Conservation (phyloP, 2,888 invertebrate genomes). For the Amitus sp. region DNA sequence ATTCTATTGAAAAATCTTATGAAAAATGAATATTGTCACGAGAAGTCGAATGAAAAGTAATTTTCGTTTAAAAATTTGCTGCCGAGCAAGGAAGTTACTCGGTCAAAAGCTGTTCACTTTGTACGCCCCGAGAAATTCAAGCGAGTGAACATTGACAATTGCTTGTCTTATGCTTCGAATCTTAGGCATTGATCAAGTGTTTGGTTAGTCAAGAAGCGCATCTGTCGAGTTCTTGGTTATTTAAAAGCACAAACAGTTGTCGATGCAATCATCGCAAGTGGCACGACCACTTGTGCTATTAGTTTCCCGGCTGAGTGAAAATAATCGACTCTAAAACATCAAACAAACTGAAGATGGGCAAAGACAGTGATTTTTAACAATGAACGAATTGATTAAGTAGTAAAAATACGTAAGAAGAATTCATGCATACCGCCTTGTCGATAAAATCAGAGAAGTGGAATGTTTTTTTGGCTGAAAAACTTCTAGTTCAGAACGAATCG, state of each 20-base stretch:
- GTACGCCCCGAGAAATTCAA: slow-evolving; percentile 47
- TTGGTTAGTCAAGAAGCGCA: slow-evolving; percentile 15
- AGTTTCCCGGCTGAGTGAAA: not conserved
- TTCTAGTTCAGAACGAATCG: too few species aligned
- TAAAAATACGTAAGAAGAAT: too few species aligned
- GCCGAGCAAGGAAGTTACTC: slow-evolving; percentile 36
- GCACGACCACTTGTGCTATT: not conserved
- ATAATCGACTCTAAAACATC: not conserved
- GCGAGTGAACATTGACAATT: slow-evolving; percentile 48
- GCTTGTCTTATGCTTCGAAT: slow-evolving; percentile 45
- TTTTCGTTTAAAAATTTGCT: slow-evolving; percentile 43
- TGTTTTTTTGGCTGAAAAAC: too few species aligned
- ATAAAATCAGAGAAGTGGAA: too few species aligned
- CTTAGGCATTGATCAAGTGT: slow-evolving; percentile 24
- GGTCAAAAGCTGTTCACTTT: slow-evolving; percentile 36
- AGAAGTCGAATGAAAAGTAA: slow-evolving; percentile 43
- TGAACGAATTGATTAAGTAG: too few species aligned
- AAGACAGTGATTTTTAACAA: too few species aligned
- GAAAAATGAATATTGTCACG: too few species aligned
- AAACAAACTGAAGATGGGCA: not conserved
- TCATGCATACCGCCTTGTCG: too few species aligned
- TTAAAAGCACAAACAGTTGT: not conserved
- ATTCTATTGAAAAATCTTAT: too few species aligned
- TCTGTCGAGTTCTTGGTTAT: slow-evolving; percentile 4
- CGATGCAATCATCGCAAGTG: too few species aligned